Percentiles rank a stretch among this genome's conserved stretches.
Conservation (phyloP, 2,888 invertebrate genomes). For the Dioctria linearis region DNA sequence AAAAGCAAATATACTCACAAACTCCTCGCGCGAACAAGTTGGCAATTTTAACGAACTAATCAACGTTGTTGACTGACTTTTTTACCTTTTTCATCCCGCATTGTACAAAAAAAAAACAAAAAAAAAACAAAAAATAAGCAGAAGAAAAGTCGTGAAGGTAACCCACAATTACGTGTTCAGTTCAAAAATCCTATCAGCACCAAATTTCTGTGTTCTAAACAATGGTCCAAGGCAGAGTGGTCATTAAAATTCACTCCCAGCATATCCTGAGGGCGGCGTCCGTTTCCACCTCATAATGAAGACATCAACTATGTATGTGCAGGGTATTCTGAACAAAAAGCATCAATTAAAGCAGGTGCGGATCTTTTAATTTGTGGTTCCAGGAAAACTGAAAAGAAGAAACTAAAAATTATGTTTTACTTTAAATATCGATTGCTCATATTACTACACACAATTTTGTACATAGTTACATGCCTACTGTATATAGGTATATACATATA, state of each 20-base stretch:
- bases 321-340: conserved; percentile 11
- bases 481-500: not conserved
- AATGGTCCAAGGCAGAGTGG: conserved; percentile 9
- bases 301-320: conserved; percentile 33
- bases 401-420: no score
- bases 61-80: no score
- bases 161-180: not conserved
- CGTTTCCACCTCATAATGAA: conserved; percentile 40
- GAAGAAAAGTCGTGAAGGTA: not conserved
- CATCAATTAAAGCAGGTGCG: conserved; percentile 40
- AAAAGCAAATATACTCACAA: no score
- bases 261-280: conserved; percentile 5
- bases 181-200: no score
- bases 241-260: conserved; percentile 43
- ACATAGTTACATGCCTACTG: not conserved
- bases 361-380: conserved; percentile 9
- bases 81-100: no score
- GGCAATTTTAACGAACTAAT: no score
- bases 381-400: not conserved
- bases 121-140: no score
- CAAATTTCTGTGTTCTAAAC: not conserved
- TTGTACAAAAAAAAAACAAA: no score
- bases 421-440: no score
- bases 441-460: no score
- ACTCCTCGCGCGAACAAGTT: no score